Evolutionary conservation across 92 coral and sea anemone genomes (phyloP), one percentile per base, ranked within the genome.

Genomic region (Nematostella vectensis): DNA sequence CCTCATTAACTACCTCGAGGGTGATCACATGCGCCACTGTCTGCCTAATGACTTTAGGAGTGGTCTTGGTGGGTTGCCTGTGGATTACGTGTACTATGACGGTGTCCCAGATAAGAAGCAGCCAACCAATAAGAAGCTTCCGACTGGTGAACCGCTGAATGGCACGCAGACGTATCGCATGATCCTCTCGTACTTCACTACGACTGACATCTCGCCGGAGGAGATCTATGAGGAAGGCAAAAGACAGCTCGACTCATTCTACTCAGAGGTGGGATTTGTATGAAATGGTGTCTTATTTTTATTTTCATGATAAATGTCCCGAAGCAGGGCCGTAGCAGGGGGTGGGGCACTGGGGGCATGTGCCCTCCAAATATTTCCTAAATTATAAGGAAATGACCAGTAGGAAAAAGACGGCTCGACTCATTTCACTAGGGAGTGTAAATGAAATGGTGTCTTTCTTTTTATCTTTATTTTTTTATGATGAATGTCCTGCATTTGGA

Each of bases 31-130:
- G 59, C 77, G 82, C 31, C 95, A 89, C 59, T 89, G 97, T 30
- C 48, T 85, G 8, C 95, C 91, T 25, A 56, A 67, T 63, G 70
- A 74, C 54, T 72, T 81, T 47, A 75, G 95, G 57, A 89, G 97
- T 44, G 97, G 97, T 9, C 85, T 89, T 31, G 95, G 82, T 10
- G 71, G 69, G 62, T 68, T 89, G 48, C 97, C 97, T 13, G 87
- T 89, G 42, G 84, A 81, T 51, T 81, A 56, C 48, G 84, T 89
- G 47, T 89, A 85, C 59, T 64, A 63, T 0, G 79, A 89, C 45
- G 80, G 83, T 29, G 79, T 70, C 13, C 73, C 83, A 22, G 76
- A 74, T 51, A n/a, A 27, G 48, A 65, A 71, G 21, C 57, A 48
- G 25, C 69, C 29, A 17, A 89, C 97, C 16, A 83, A 77, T 16